Base-by-base conservation (phyloP, 2,888 invertebrate genomes). In the Polydrusus cervinus region DNA sequence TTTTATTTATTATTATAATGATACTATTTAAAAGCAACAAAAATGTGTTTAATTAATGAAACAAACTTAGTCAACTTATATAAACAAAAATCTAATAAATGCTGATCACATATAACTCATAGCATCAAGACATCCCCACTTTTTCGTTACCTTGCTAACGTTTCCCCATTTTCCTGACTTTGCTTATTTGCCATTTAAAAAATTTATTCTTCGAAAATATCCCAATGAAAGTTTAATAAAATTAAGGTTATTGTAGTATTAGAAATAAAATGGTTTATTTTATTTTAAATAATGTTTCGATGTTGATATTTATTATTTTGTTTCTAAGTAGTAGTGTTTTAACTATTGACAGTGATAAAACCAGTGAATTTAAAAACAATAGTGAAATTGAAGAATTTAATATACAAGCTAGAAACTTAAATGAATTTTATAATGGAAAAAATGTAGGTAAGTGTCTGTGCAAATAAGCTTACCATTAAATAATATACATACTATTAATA, bases 131-230 rank as follows among this genome's bases (percentile, higher is more conserved):
- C 10, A 34, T 55, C 55, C 55, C 51, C 51, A 51, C 51, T 18
- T 55, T 20, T 34, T 0, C 10, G 11, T 55, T 14, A 55, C 34
- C 34, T 55, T 34, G 55, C 14, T 34, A 25, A n/a, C 30, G 34
- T 55, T 55, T 55, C 34, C 34, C n/a, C 34, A 55, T 55, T 55
- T 34, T 55, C 14, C 55, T 16, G n/a, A 34, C 10, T 60, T 38
- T 60, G 57, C 57, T 60, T 60, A 60, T 60, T 60, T 18, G 57
- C 18, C 38, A 60, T 38, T 38, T 55, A 18, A 18, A 18, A 60
- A 60, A 14, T 60, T 60, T 60, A 38, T 60, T 60, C 34, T 30
- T 11, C 34, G 34, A 34, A 55, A 55, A 53, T 25, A 25, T 18
- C 18, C 3, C 7, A n/a, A 14, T 34, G 34, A 8, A 14, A 55